Conservation (phyloP, 2,113 vertebrate species). For the Gopherus evgoodei region DNA sequence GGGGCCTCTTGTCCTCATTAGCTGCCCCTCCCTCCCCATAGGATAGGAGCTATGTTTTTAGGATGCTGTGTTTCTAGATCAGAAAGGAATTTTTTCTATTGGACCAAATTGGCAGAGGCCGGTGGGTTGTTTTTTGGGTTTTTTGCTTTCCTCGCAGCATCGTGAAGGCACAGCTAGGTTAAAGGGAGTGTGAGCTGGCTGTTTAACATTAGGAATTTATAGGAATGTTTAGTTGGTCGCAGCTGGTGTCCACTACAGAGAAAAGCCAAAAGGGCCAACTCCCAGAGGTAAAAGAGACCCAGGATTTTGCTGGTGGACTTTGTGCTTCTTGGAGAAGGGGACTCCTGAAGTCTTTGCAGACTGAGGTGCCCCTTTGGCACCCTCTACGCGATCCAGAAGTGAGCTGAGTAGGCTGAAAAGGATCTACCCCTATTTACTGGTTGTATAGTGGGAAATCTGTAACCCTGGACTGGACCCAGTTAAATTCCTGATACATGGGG, state of each 20-base stretch:
- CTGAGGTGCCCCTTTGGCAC: background rate
- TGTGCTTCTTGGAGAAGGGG: rapidly evolving
- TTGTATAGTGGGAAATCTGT: rapidly evolving
- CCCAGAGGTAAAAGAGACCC: background rate
- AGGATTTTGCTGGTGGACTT: background rate
- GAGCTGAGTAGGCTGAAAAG: background rate
- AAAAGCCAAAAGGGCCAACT: background rate
- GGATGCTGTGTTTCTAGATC: background rate
- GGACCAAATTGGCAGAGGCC: background rate
- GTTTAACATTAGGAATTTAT: background rate
- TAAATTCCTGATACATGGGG: background rate
- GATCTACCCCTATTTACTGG: background rate
- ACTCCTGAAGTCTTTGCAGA: background rate
- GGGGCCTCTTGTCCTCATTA: background rate
- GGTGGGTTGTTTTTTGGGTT: background rate
- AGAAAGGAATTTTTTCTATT: background rate
- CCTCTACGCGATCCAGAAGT: background rate
- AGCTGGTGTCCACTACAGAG: background rate
- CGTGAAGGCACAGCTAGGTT: background rate
- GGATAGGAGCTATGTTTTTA: background rate
- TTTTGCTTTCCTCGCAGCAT: background rate
- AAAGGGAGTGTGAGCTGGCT: background rate
- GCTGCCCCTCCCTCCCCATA: background rate
- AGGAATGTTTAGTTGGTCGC: background rate
- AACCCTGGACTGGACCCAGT: rapidly evolving